Evolutionary conservation across 92 coral and sea anemone genomes (phyloP).

Genomic region (Epizoanthus fatuus): DNA sequence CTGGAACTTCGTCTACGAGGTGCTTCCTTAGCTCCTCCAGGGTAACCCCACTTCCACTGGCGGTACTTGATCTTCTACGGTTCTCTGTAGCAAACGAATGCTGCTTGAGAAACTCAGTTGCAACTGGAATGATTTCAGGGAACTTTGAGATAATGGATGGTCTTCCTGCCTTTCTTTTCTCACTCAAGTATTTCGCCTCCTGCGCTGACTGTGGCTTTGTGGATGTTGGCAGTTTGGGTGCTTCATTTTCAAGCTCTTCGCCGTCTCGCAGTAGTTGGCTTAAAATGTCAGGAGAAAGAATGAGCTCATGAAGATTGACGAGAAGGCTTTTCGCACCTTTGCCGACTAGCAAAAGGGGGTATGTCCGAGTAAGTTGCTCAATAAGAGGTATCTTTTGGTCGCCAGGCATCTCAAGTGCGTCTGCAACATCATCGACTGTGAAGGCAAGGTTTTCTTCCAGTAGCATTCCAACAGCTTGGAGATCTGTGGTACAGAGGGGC

Average conservation of each 20-base stretch:
- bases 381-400: too few relatives aligned
- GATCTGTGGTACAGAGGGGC: neutral
- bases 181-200: neutral
- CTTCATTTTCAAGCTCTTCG: too few relatives aligned
- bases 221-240: too few relatives aligned
- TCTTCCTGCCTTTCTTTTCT: slow-evolving; percentile 12
- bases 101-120: slow-evolving; percentile 54
- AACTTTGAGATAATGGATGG: slow-evolving; percentile 23
- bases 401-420: neutral
- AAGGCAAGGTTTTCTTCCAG: slow-evolving; percentile 15
- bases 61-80: slow-evolving; percentile 47
- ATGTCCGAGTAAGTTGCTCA: neutral
- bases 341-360: neutral
- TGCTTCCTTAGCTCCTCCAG: slow-evolving; percentile 42
- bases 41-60: slow-evolving; percentile 47
- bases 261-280: neutral
- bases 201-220: neutral
- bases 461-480: neutral
- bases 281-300: slow-evolving; percentile 28
- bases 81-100: slow-evolving; percentile 51
- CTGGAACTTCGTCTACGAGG: slow-evolving; percentile 28
- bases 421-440: neutral
- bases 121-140: slow-evolving; percentile 24
- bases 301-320: slow-evolving; percentile 16
- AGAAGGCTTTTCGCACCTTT: neutral